Evolutionary conservation across 1,140 invertebrate species (phyloP).

Genomic region (Drosophila orosa): DNA sequence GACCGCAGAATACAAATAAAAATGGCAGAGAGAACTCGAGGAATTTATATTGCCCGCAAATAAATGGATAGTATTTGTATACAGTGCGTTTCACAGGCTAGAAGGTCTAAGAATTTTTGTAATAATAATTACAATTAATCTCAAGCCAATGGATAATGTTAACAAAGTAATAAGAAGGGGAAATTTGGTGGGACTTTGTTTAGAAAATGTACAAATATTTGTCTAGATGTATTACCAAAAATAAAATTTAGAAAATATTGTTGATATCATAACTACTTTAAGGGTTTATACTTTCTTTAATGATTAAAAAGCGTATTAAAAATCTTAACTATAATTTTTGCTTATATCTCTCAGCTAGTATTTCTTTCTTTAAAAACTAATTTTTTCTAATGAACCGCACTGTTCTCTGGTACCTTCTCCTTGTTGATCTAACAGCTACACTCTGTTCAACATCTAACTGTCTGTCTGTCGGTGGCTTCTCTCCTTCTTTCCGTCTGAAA

Average conservation of each 20-base stretch:
- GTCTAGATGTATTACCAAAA: background rate
- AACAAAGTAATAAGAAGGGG: background rate
- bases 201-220: background rate
- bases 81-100: conserved; percentile 16
- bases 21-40: conserved; percentile 36
- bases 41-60: conserved; percentile 68
- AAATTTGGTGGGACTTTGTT: background rate
- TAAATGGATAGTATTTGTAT: conserved; percentile 34
- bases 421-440: conserved; percentile 23
- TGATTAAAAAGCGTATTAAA: no score
- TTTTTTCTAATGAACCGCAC: conserved; percentile 2
- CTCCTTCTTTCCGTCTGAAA: conserved; percentile 17
- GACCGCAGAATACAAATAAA: conserved; percentile 68
- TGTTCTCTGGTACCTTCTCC: conserved; percentile 15
- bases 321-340: background rate
- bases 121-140: conserved; percentile 15
- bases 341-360: background rate
- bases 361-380: background rate
- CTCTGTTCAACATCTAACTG: conserved; percentile 40
- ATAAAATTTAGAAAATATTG: background rate
- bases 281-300: background rate
- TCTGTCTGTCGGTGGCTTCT: background rate
- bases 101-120: background rate
- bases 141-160: background rate
- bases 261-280: no score